Evolutionary conservation across 2,797 vertebrate species (phyloP).

Genomic region (Protonibea diacanthus): DNA sequence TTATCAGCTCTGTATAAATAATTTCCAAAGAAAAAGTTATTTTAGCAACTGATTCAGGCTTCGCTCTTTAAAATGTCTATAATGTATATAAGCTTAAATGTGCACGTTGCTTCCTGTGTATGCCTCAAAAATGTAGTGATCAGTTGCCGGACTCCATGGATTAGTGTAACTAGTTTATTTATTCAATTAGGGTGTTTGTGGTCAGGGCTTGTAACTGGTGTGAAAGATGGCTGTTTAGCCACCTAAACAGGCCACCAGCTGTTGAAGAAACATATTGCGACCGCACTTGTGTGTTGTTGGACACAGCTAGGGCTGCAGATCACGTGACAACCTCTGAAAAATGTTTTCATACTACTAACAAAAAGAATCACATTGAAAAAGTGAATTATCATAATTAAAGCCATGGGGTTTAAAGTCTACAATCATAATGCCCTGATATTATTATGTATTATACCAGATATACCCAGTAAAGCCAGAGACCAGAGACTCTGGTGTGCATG

Average conservation of each 20-base stretch:
- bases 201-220: slow-evolving; percentile 7
- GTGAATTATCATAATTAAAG: slow-evolving; percentile 22
- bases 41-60: not conserved
- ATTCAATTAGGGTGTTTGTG: slow-evolving; percentile 2
- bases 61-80: slow-evolving; percentile 1
- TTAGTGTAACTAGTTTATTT: not conserved
- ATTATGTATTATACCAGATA: not conserved
- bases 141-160: slow-evolving; percentile 1
- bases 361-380: slow-evolving; percentile 7
- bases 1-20: slow-evolving; percentile 4
- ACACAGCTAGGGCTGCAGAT: not conserved
- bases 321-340: not conserved
- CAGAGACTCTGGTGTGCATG: not conserved
- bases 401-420: slow-evolving; percentile 10
- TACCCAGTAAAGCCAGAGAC: slow-evolving; percentile 1
- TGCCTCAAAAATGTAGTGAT: slow-evolving; percentile 1
- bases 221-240: not conserved
- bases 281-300: not conserved
- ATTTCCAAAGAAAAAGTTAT: not conserved
- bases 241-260: slow-evolving; percentile 2
- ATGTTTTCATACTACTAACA: too few relatives aligned
- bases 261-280: slow-evolving; percentile 3
- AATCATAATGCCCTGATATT: slow-evolving; percentile 6
- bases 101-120: not conserved
- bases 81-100: not conserved